Percentiles rank a stretch among this genome's conserved stretches.
phyloP scores from a whole-genome alignment of 1,140 invertebrate species.

The Amyelois transitella region DNA sequence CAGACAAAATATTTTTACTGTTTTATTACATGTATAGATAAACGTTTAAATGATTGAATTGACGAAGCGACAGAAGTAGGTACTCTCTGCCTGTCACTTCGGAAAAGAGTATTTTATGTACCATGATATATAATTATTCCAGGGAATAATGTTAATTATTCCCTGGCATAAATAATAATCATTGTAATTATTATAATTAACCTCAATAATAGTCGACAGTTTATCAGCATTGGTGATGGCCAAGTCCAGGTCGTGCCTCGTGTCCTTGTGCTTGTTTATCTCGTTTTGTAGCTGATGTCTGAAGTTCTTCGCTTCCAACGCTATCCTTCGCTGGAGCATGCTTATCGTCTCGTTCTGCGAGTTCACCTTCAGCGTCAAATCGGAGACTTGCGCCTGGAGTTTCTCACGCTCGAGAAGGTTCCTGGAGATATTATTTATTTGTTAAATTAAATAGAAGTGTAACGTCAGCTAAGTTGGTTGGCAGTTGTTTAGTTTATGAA shows the following conservation, averaged over 20 bases:
- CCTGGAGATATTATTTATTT: conserved; percentile 32
- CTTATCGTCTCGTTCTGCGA: conserved; percentile 82
- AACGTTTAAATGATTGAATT: no score
- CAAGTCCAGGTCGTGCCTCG: conserved; percentile 79
- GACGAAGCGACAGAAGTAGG: no score
- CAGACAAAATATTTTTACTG: no score
- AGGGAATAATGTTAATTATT: no score
- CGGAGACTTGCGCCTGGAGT: conserved; percentile 78
- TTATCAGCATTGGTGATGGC: conserved; percentile 77
- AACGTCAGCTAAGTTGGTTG: conserved; percentile 11
- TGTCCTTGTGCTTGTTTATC: conserved; percentile 81
- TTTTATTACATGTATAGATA: no score
- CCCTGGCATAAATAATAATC: not conserved
- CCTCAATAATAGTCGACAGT: conserved; percentile 73
- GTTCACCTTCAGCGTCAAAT: conserved; percentile 77
- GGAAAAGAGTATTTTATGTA: no score
- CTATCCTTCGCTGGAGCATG: conserved; percentile 79
- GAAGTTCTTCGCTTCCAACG: conserved; percentile 82
- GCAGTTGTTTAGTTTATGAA: no score
- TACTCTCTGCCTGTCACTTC: no score
- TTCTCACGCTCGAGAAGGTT: conserved; percentile 83
- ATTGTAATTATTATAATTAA: conserved; percentile 44
- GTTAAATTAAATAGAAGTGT: not conserved
- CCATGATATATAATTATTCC: no score
- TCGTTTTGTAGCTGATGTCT: conserved; percentile 81